phyloP scores from a whole-genome alignment of 2,888 invertebrate genomes.

The Amaurobius ferox region DNA sequence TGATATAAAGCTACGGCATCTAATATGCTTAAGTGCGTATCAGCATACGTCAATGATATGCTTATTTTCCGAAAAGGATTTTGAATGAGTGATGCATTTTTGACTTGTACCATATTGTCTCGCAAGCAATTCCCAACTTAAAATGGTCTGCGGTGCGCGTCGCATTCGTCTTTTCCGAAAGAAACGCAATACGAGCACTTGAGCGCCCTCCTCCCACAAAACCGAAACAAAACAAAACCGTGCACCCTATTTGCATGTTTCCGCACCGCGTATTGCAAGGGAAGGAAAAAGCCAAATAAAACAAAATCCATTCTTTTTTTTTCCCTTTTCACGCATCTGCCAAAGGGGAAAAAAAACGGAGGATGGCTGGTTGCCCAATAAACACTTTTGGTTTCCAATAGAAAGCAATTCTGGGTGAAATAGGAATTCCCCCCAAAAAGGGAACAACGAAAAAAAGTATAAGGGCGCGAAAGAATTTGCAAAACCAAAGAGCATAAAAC shows the following conservation, averaged over 20 bases:
- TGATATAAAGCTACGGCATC: too few species aligned
- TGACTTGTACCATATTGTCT: constrained; percentile 32
- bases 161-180: constrained; percentile 43
- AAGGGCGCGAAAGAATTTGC: constrained; percentile 32
- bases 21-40: too few species aligned
- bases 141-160: constrained; percentile 50
- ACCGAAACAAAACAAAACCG: constrained; percentile 32
- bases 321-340: constrained; percentile 25
- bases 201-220: constrained; percentile 40
- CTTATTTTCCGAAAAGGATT: background rate
- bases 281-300: background rate
- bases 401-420: constrained; percentile 70
- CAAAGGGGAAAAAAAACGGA: constrained; percentile 23
- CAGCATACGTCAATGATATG: too few species aligned
- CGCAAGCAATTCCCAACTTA: background rate
- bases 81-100: background rate
- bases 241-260: constrained; percentile 57
- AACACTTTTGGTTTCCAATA: constrained; percentile 72
- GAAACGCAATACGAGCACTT: constrained; percentile 70
- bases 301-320: constrained; percentile 19
- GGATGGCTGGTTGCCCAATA: constrained; percentile 71
- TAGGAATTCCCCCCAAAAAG: constrained; percentile 38
- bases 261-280: constrained; percentile 14
- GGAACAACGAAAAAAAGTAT: background rate
- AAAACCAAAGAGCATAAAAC: constrained; percentile 68